phyloP scores from a whole-genome alignment of 2,113 vertebrate species.

The Myotis brandtii region DNA sequence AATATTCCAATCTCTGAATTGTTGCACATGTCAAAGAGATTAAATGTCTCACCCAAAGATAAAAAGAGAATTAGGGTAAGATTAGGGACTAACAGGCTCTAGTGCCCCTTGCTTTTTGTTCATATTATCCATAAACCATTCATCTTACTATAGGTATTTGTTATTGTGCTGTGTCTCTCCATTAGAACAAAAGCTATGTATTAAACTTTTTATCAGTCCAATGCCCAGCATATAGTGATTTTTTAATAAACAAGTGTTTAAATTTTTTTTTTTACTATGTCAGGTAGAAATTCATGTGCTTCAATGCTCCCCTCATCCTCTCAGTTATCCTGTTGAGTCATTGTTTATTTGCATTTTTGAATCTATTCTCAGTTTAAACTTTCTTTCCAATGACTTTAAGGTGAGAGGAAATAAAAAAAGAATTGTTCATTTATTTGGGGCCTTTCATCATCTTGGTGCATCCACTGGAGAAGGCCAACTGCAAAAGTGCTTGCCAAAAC shows the following conservation, averaged over 20 bases:
- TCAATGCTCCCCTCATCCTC: neutral
- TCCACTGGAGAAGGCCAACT: constrained; percentile 81
- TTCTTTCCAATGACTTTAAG: neutral
- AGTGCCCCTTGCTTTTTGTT: neutral
- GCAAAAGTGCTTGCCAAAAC: constrained; percentile 66
- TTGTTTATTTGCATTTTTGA: neutral
- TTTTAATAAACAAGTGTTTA: neutral
- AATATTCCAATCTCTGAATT: neutral
- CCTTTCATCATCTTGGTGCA: constrained; percentile 72
- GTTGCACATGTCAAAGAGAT: neutral
- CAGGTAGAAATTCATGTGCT: neutral
- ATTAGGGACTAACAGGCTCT: neutral
- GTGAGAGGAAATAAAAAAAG: neutral
- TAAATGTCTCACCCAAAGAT: neutral
- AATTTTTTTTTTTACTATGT: neutral
- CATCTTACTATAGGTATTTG: neutral
- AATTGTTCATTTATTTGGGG: constrained; percentile 70
- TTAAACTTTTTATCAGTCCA: neutral
- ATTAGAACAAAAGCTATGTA: neutral
- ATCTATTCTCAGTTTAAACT: accelerated
- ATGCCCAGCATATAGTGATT: neutral
- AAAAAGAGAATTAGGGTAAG: neutral
- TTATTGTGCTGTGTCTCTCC: neutral
- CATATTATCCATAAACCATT: neutral
- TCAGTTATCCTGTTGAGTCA: neutral